Evolutionary conservation across 2,888 invertebrate genomes (phyloP), one percentile per base, ranked within the genome.

Genomic region (Eulithis testata): DNA sequence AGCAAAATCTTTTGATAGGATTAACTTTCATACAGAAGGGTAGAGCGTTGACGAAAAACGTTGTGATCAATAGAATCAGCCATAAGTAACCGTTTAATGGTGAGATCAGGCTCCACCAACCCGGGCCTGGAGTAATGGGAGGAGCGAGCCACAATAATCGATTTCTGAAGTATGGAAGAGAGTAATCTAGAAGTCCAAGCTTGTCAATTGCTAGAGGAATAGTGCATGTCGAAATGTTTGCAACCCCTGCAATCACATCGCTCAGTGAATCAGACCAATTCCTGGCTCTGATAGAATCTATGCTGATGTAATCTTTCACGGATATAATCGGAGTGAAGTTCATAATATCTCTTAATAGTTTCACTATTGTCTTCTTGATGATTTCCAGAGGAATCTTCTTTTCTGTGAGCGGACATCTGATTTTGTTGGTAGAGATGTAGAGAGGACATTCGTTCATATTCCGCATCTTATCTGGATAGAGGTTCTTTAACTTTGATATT

Each of bases 191-290:
- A 47, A 85, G 72, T 3, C 83, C 84, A 40, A 82, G 68, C 68
- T 80, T 79, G 21, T 89, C 87, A 1, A 84, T 78, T 2, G 84
- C 86, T 43, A 88, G 75, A 12, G 88, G 83, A 65, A 88, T 84
- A 40, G 82, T 87, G 57, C 87, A 85, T 1, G 86, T 87, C 0
- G 88, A 90, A 60, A 90, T 84, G 68, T 90, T 89, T 0, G 85
- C 84, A 3, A 70, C 66, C 2, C 89, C 89, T 3, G 75, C 72
- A 27, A 89, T 79, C 4, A 90, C 82, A 54, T 89, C 90, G 36
- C 85, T 85, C 2, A 90, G 72, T 4, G 88, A 88, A 67, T 85
- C 84, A 0, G 88, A 86, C 87, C 87, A 89, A 65, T 87, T 88
- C 49, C 81, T 84, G 2, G 85, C 82, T 6, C 82, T 76, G 66